Evolutionary conservation across 1,140 invertebrate species (phyloP).

Genomic region (Dendroctonus valens): DNA sequence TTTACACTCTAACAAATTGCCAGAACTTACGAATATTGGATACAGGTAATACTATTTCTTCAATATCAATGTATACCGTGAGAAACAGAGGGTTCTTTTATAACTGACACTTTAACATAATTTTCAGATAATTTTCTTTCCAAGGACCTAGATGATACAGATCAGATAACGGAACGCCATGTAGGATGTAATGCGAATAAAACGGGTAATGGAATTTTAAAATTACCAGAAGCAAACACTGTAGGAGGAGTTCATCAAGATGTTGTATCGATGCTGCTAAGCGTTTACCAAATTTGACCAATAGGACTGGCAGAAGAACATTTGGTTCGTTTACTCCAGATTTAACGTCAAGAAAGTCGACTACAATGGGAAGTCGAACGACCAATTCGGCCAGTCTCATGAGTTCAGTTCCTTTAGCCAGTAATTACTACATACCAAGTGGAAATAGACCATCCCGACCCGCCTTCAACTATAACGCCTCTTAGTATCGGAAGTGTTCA

Average conservation of each 20-base stretch:
- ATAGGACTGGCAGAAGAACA: neutral
- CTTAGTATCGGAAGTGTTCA: too few species aligned
- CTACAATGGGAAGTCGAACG: neutral
- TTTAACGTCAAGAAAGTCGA: constrained; percentile 7
- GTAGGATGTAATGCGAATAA: neutral
- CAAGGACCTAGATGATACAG: neutral
- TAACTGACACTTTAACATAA: neutral
- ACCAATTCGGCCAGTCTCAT: constrained; percentile 3
- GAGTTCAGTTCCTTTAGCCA: neutral
- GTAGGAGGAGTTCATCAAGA: neutral
- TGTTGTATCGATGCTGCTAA: neutral
- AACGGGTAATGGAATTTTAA: constrained; percentile 8
- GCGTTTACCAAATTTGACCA: constrained; percentile 6
- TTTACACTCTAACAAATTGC: constrained; percentile 24
- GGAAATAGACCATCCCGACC: too few species aligned
- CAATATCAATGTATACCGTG: neutral
- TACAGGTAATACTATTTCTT: constrained; percentile 3
- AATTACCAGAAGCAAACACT: constrained; percentile 3
- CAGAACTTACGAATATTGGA: constrained; percentile 25
- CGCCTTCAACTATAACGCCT: too few species aligned
- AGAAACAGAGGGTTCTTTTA: neutral
- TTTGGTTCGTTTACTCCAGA: constrained; percentile 12
- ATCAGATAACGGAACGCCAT: neutral
- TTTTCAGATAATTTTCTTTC: constrained; percentile 21
- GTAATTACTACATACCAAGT: neutral